Evolutionary conservation across 2,888 invertebrate species (phyloP), one percentile per base, ranked within the genome.

Genomic region (Pterostichus madidus): DNA sequence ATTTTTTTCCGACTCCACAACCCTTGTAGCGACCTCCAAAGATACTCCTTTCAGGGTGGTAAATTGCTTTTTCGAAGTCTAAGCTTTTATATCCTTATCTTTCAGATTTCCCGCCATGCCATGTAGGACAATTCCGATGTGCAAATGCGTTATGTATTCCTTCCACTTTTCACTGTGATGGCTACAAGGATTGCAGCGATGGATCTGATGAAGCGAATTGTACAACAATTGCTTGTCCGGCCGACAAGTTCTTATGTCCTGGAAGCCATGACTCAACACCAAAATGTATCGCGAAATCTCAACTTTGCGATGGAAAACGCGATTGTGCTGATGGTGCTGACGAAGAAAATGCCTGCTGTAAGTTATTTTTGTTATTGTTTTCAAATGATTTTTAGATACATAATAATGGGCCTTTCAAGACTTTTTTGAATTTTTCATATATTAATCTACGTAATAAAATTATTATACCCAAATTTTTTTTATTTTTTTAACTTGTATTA

Each of bases 291-390:
- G 94, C 96, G 76, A 93, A 96, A 86, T 93, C 95, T 17, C 96
- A 96, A 89, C 92, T 98, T 15, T 99, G 98, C 89, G 97, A 99
- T 88, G 96, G 96, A 0, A 96, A 96, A 88, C 92, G 93, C 84
- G 98, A 99, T 89, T 98, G 98, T 87, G 95, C 95, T 84, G 98
- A 98, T 89, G 95, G 95, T 61, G 95, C 96, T 76, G 98, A 99
- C 88, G 98, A 98, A 89, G 95, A 95, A 87, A 92, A 93, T 6
- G 96, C 96, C 84, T 98, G 98, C 89, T 97, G 97, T 97, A 90
- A 95, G 96, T 94, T 85, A 84, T 81, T 44, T 71, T 64, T 64
- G 24, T 24, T 24, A 24, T 24, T 24, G 24, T 24, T 24, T 24
- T 24, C 24, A 24, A 24, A 24, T 24, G 1, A 24, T 24, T 24